Evolutionary conservation across 1,140 invertebrate genomes (phyloP).

Genomic region (Grapholita molesta): DNA sequence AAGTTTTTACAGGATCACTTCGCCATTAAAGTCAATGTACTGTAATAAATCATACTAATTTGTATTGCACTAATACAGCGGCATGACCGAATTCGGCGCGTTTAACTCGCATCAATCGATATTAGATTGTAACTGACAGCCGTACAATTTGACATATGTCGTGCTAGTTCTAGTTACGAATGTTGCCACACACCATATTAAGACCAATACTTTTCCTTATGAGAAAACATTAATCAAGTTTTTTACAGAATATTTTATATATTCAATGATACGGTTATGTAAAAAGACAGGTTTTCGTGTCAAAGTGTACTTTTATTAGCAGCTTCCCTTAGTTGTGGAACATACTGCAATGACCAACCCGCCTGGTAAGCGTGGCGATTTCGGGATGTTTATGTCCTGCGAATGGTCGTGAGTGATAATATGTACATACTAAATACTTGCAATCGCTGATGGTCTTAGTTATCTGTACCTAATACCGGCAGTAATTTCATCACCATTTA

Average conservation of each 20-base stretch:
- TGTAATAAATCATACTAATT: neutral
- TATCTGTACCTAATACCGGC: too few species aligned
- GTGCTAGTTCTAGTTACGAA: constrained; percentile 5
- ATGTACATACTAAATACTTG: too few species aligned
- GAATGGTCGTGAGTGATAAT: too few species aligned
- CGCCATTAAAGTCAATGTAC: neutral
- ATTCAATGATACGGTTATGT: neutral
- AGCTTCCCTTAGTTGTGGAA: too few species aligned
- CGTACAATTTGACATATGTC: constrained; percentile 8
- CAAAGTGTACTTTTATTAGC: neutral
- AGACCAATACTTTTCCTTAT: neutral
- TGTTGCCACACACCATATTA: neutral
- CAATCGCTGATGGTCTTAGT: too few species aligned
- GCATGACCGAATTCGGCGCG: neutral
- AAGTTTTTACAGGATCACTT: too few species aligned
- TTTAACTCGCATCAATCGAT: constrained; percentile 1
- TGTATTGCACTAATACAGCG: neutral
- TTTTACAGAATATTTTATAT: neutral
- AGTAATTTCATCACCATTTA: too few species aligned
- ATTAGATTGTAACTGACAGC: constrained; percentile 7
- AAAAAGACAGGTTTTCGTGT: constrained; percentile 8
- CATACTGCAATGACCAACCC: too few species aligned
- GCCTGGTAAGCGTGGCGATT: too few species aligned
- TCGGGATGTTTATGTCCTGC: too few species aligned
- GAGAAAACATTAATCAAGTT: neutral